Conservation (phyloP, 2,888 invertebrate species). For the Lycia hirtaria region DNA sequence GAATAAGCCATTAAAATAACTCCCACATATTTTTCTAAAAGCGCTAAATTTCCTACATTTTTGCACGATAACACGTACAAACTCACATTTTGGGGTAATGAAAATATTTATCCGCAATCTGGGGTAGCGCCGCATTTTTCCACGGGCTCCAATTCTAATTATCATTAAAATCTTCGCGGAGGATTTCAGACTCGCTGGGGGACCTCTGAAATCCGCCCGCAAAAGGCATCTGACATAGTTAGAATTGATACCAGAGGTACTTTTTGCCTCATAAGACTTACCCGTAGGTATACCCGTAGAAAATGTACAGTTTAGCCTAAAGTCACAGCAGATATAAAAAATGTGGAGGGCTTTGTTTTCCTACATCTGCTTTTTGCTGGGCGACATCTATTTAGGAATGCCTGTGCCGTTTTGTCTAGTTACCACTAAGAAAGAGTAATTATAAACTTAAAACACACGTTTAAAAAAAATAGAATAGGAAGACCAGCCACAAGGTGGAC, state of each 20-base stretch:
- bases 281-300: too few relatives aligned
- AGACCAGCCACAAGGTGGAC: too few relatives aligned
- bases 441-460: too few relatives aligned
- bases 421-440: too few relatives aligned
- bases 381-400: too few relatives aligned
- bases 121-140: conserved; percentile 20
- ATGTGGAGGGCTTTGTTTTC: too few relatives aligned
- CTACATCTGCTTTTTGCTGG: too few relatives aligned
- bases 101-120: conserved; percentile 27
- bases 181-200: conserved; percentile 22
- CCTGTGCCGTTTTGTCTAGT: too few relatives aligned
- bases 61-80: conserved; percentile 17
- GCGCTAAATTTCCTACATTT: conserved; percentile 2
- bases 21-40: conserved; percentile 1
- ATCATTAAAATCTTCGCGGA: conserved; percentile 35
- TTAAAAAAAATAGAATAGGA: too few relatives aligned
- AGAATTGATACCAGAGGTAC: conserved; percentile 2
- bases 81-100: conserved; percentile 14
- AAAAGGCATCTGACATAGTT: conserved; percentile 12
- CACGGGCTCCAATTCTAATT: conserved; percentile 26
- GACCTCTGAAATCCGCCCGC: conserved; percentile 22
- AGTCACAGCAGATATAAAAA: too few relatives aligned
- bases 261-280: neutral
- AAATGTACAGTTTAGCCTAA: neutral
- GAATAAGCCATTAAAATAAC: conserved; percentile 2